Conservation (phyloP, 1,140 invertebrate genomes). For the Eulimnadia texana region DNA sequence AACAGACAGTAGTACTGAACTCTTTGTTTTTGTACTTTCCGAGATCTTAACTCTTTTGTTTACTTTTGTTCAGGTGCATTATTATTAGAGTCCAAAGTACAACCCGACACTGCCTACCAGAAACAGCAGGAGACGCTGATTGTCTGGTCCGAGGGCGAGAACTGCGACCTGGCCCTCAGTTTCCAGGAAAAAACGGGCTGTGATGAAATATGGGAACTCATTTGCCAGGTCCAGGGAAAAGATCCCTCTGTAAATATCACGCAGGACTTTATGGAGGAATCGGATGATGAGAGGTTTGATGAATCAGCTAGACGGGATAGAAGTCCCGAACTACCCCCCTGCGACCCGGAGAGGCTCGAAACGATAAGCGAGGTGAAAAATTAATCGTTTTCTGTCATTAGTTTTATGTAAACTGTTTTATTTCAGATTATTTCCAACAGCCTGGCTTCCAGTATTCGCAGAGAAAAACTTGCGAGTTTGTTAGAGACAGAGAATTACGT, state of each 20-base stretch:
- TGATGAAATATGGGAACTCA: conserved; percentile 99
- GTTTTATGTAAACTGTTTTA: neutral
- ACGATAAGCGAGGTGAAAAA: conserved; percentile 71
- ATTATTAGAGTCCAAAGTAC: conserved; percentile 90
- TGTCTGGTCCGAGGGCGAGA: conserved; percentile 99
- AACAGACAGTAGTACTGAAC: conserved; percentile 57
- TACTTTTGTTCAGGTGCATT: too few species aligned
- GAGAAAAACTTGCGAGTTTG: conserved; percentile 89
- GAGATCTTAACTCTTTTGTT: too few species aligned
- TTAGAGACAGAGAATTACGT: conserved; percentile 92
- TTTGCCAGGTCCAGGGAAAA: conserved; percentile 97
- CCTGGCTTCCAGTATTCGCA: conserved; percentile 63
- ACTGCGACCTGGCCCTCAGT: conserved; percentile 95
- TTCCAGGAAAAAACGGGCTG: conserved; percentile 99
- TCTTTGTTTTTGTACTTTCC: neutral
- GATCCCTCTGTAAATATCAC: conserved; percentile 96
- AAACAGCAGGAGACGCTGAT: conserved; percentile 98
- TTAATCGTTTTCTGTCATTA: conserved; percentile 3
- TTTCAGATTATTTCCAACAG: conserved; percentile 53
- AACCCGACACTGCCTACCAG: conserved; percentile 92
- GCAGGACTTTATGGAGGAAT: conserved; percentile 93
- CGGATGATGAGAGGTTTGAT: conserved; percentile 93
- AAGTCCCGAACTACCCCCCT: conserved; percentile 82
- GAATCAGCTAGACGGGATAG: conserved; percentile 83
- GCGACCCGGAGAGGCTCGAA: conserved; percentile 79